phyloP scores from a whole-genome alignment of 1,140 invertebrate species.

The Metaphire vulgaris region DNA sequence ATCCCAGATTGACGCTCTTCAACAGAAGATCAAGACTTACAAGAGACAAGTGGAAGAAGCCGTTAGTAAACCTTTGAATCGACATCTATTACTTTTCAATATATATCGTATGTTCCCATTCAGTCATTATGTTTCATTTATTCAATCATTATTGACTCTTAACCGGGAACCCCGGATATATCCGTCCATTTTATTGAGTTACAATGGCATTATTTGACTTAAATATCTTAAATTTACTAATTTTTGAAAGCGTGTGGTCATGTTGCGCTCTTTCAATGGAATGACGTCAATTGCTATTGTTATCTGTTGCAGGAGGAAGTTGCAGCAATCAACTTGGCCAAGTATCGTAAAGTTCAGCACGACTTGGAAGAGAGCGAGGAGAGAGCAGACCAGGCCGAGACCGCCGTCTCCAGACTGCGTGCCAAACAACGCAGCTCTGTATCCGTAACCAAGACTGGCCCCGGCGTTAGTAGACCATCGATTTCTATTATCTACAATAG shows the following conservation, averaged over 20 bases:
- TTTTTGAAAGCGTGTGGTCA: neutral
- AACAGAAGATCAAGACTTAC: constrained; percentile 99
- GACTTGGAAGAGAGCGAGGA: constrained; percentile 98
- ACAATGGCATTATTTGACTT: neutral
- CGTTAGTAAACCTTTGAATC: constrained; percentile 49
- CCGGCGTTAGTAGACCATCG: neutral
- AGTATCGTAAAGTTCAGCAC: constrained; percentile 98
- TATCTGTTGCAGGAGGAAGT: constrained; percentile 73
- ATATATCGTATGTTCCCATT: no score
- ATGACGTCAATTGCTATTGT: neutral
- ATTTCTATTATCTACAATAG: neutral
- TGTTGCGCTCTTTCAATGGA: neutral
- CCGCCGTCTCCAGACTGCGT: constrained; percentile 93
- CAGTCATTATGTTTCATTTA: no score
- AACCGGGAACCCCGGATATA: neutral
- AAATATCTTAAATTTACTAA: neutral
- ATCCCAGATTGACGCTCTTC: constrained; percentile 95
- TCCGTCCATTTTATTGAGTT: neutral
- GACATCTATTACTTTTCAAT: neutral
- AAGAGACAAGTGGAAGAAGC: constrained; percentile 99
- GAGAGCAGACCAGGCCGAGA: constrained; percentile 92
- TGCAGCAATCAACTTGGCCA: constrained; percentile 93
- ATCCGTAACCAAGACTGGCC: constrained; percentile 8
- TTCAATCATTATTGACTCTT: neutral
- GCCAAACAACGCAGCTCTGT: constrained; percentile 71